Evolutionary conservation across 2,888 invertebrate genomes (phyloP).

Genomic region (Drosophila birchii): DNA sequence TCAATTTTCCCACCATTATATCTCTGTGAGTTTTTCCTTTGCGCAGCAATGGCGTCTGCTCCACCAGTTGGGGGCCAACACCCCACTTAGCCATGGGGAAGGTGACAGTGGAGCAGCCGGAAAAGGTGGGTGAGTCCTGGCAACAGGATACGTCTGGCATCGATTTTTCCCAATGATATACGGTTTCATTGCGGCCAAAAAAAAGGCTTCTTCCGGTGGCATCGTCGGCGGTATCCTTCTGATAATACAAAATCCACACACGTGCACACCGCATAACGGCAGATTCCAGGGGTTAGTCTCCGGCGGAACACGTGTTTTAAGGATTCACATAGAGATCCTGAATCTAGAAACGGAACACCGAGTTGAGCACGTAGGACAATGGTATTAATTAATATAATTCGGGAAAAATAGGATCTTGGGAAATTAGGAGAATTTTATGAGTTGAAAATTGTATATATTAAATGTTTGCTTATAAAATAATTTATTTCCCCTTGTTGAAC

Average conservation of each 20-base stretch:
- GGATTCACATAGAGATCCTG: conserved; percentile 55
- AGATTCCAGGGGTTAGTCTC: conserved; percentile 52
- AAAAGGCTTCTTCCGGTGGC: conserved; percentile 55
- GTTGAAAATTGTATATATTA: not conserved
- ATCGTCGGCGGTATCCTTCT: conserved; percentile 56
- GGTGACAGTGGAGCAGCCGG: conserved; percentile 2
- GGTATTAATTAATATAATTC: not conserved
- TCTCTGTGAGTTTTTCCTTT: conserved; percentile 50
- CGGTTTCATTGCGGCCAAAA: conserved; percentile 60
- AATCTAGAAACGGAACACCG: conserved; percentile 48
- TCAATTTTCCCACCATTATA: conserved; percentile 16
- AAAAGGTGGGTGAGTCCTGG: conserved; percentile 2
- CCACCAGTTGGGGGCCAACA: conserved; percentile 59
- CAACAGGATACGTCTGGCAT: conserved; percentile 57
- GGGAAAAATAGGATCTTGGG: not conserved
- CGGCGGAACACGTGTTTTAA: conserved; percentile 68
- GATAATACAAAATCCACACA: conserved; percentile 55
- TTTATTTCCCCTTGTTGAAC: not conserved
- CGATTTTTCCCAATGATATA: conserved; percentile 77
- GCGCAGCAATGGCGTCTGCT: conserved; percentile 74
- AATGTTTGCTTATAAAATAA: not conserved
- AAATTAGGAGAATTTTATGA: not conserved
- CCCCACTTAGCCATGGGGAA: conserved; percentile 49
- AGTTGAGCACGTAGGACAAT: conserved; percentile 58
- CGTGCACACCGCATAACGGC: conserved; percentile 65